Evolutionary conservation across 1,140 invertebrate genomes (phyloP).

Genomic region (Thrips palmi): DNA sequence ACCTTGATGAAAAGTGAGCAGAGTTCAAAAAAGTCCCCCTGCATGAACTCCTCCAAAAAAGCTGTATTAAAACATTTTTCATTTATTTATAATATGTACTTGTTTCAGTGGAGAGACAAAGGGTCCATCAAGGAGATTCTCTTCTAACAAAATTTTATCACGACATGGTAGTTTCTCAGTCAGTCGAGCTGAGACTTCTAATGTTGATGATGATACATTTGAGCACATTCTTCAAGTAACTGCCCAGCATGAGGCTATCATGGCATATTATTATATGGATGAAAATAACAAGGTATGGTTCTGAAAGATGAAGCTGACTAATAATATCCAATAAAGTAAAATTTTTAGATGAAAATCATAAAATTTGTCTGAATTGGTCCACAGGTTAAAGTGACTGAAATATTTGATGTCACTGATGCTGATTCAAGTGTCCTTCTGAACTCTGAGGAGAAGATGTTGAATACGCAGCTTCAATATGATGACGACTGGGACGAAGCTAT

Average conservation of each 20-base stretch:
- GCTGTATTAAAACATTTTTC: background rate
- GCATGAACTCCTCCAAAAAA: constrained; percentile 1
- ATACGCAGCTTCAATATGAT: too few relatives aligned
- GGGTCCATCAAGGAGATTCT: constrained; percentile 14
- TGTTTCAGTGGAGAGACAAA: constrained; percentile 6
- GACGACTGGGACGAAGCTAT: too few relatives aligned
- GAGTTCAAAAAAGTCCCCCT: constrained; percentile 13
- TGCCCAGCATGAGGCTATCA: constrained; percentile 64
- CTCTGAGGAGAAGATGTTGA: too few relatives aligned
- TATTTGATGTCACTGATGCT: constrained; percentile 61
- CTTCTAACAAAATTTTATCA: constrained; percentile 18
- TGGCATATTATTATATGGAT: constrained; percentile 80
- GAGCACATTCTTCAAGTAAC: constrained; percentile 67
- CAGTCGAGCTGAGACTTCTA: constrained; percentile 21
- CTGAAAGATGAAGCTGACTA: background rate
- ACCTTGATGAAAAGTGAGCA: constrained; percentile 35
- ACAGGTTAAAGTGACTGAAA: constrained; percentile 65
- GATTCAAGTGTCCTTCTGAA: too few relatives aligned
- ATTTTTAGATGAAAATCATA: background rate
- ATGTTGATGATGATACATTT: constrained; percentile 62
- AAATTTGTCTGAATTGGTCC: constrained; percentile 3
- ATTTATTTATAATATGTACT: background rate
- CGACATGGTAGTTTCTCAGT: constrained; percentile 26
- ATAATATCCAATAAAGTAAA: background rate
- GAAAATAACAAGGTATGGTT: constrained; percentile 60